These are phyloP conservation scores for Somateria mollissima DNA, from an alignment of 2,797 vertebrate species.

Conservation along the genomic window DNA sequence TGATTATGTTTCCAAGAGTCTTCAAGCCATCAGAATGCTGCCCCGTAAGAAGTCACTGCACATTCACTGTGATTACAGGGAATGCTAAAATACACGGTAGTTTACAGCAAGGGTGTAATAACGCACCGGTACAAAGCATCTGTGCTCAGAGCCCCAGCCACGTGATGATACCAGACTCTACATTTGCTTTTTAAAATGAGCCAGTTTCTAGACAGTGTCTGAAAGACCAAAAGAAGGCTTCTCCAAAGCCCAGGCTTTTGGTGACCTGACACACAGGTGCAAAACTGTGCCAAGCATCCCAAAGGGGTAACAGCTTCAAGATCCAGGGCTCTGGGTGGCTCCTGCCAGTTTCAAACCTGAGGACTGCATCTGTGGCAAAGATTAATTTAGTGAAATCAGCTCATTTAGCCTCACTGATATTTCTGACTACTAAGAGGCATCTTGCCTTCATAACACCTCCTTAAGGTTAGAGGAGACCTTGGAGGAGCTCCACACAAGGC, in stretches of 20 bases:
- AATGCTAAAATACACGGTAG: neutral
- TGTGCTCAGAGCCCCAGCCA: accelerated
- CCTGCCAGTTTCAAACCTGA: neutral
- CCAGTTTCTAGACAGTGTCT: neutral
- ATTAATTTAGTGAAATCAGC: neutral
- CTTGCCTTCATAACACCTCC: neutral
- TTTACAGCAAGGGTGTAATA: neutral
- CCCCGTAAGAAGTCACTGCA: neutral
- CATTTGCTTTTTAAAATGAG: neutral
- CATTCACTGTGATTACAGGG: neutral
- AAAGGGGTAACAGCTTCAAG: neutral
- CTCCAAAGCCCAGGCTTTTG: neutral
- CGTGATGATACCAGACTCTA: neutral
- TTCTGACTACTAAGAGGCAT: neutral
- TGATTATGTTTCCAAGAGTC: neutral
- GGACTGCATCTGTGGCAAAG: neutral
- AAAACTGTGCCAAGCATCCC: neutral
- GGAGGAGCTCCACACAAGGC: neutral
- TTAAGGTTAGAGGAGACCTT: neutral
- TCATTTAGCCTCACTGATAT: neutral
- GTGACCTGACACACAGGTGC: neutral
- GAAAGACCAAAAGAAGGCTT: neutral
- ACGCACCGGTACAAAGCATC: accelerated
- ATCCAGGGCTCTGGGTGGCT: neutral
- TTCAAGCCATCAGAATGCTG: neutral